Base-by-base conservation (phyloP, 2,113 vertebrate species). In the Thunnus maccoyii region DNA sequence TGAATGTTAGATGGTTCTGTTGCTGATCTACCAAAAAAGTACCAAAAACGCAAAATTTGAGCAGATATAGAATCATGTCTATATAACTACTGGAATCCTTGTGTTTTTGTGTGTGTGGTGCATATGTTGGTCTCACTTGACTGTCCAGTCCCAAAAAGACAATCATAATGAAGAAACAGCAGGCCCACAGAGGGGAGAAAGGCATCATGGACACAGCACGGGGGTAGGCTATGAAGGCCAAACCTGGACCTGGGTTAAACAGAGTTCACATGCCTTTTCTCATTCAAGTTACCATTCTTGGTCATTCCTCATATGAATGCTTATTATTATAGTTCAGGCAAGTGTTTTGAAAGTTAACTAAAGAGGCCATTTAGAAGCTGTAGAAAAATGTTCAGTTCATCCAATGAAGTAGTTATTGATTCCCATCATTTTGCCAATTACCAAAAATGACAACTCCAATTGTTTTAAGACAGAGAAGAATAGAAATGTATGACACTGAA, bases 161-260 rank as follows among this genome's bases (percentile, higher is more conserved):
- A 1, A 99, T 95, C 98, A 99, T 99, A 87, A 98, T 91, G 93
- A 99, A 99, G 95, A 99, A 99, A 93, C 94, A 99, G 88, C 96
- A 97, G 0, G 98, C 97, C 98, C 98, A 99, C 8, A 99, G 91
- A 0, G 97, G 96, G 3, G 97, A 97, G 93, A 98, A 97, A 32
- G 98, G 98, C 94, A 99, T 95, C 97, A 99, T 99, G 91, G 97
- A 96, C 63, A 99, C 98, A 5, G 98, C 98, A n/a, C 97, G 96
- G 5, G 98, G 98, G 73, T 98, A 99, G 9, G 98, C 98, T 25
- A 99, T 99, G 93, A 99, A 99, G 54, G 98, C 98, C 94, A 99
- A 89, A 71, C 98, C 98, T 50, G 98, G 98, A 80, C 98, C 98
- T 99, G 90, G 0, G 0, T 74, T 7, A 85, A 50, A 91, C 18